Evolutionary conservation across 37 sponge, comb jelly and placozoan species (phyloP).

Genomic region (Amphimedon queenslandica): DNA sequence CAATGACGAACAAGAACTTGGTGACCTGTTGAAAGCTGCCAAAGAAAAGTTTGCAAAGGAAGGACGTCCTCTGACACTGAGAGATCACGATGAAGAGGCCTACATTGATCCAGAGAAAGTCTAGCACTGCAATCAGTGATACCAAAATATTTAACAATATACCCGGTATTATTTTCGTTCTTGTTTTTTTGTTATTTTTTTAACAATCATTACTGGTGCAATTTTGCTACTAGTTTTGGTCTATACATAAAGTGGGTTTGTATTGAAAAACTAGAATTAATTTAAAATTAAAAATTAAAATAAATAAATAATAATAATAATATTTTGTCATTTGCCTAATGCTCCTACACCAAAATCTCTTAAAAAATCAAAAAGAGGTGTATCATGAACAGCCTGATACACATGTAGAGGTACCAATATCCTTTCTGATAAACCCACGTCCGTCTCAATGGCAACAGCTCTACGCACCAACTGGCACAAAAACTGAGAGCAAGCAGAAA

Average conservation of each 20-base stretch:
- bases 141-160: not conserved
- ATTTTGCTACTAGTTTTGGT: not conserved
- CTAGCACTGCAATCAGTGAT: not conserved
- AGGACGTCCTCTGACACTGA: not conserved
- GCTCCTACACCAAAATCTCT: constrained; percentile 27
- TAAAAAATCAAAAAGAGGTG: constrained; percentile 49
- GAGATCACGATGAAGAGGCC: not conserved
- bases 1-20: constrained; percentile 21
- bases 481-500: constrained; percentile 40
- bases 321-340: too few species aligned
- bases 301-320: too few species aligned
- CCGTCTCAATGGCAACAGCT: constrained; percentile 22
- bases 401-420: constrained; percentile 36
- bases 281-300: too few species aligned
- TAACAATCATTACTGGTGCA: not conserved
- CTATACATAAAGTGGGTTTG: too few species aligned
- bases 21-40: constrained; percentile 20
- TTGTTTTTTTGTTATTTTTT: not conserved
- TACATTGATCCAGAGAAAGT: not conserved
- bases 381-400: constrained; percentile 25
- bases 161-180: not conserved
- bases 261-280: too few species aligned
- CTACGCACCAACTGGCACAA: constrained; percentile 20
- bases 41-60: constrained; percentile 10
- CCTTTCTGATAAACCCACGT: constrained; percentile 10